Conservation (phyloP, 2,888 invertebrate species). For the Drosophila yooni region DNA sequence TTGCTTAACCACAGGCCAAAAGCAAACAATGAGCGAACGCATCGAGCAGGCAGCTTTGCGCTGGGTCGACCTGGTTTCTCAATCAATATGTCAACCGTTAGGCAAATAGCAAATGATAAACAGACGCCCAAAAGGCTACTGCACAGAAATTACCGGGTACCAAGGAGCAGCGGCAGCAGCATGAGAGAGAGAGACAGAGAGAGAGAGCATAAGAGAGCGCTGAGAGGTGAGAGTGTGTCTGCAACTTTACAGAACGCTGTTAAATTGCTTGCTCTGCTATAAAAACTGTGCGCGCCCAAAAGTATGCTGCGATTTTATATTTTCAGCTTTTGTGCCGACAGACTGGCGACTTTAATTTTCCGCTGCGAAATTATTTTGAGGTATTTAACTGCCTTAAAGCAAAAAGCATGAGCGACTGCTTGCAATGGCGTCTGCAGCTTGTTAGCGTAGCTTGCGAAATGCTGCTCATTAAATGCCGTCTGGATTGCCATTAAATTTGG, state of each 20-base stretch:
- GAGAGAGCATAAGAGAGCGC: background rate
- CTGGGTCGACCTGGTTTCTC: conserved; percentile 51
- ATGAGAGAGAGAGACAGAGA: conserved; percentile 1
- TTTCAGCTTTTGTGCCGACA: conserved; percentile 40
- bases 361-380: conserved; percentile 29
- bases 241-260: conserved; percentile 33
- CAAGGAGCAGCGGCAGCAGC: conserved; percentile 21
- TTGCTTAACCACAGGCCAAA: conserved; percentile 10
- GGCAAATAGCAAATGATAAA: conserved; percentile 46
- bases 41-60: background rate
- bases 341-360: conserved; percentile 63
- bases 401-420: conserved; percentile 24
- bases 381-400: conserved; percentile 39
- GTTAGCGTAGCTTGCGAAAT: conserved; percentile 7
- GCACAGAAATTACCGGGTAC: conserved; percentile 61
- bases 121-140: conserved; percentile 40
- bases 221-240: background rate
- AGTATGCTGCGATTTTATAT: conserved; percentile 23
- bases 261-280: conserved; percentile 46
- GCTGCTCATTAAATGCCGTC: conserved; percentile 8
- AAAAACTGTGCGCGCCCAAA: conserved; percentile 55
- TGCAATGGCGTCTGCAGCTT: conserved; percentile 29
- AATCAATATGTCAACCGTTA: conserved; percentile 59
- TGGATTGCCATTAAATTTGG: conserved; percentile 8
- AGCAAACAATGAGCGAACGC: conserved; percentile 21